Base-by-base conservation (phyloP, 2,113 vertebrate genomes). In the Semnopithecus entellus region DNA sequence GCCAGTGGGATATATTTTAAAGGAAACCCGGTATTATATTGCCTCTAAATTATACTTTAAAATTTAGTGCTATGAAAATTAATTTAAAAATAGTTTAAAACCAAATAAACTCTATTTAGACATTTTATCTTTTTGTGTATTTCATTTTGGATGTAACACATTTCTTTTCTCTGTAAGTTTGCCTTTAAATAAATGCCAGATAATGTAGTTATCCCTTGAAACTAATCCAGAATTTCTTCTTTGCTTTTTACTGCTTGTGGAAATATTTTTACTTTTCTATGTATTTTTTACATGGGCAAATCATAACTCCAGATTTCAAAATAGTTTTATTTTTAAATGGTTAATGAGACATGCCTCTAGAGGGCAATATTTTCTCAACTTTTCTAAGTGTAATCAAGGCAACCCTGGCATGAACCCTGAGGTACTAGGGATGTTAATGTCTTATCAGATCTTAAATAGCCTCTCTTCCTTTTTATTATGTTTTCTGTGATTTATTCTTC, bases 321-420 rank as follows among this genome's bases (percentile, higher is more conserved):
- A 11, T 79, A 27, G 1, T 90, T 88, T 82, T 38, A 85, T 45
- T 90, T 91, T 90, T 38, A 22, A 90, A 66, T 91, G 9, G 61
- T 88, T 83, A 91, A 35, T 30, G 10, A 81, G 55, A 96, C 20
- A 4, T 4, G 14, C 98, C 99, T 96, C 96, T 98, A 99, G 99
- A 98, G 98, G 99, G 98, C 98, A 97, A 93, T 97, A 50, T 98
- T 97, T 97, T 81, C 98, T 95, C 98, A 98, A 97, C 95, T 97
- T 98, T 98, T 75, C 9, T 5, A 38, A 45, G n/a, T 85, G 14
- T 16, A n/a, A 22, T 82, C 59, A 48, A 64, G 35, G 91, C 35
- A 91, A n/a, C 48, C 38, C 80, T 87, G n/a, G 35, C 11, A 40
- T 48, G 68, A 94, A 52, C 50, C 50, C 32, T 61, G 8, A 40